phyloP scores from a whole-genome alignment of 2,797 vertebrate species.

The Allobates femoralis region DNA sequence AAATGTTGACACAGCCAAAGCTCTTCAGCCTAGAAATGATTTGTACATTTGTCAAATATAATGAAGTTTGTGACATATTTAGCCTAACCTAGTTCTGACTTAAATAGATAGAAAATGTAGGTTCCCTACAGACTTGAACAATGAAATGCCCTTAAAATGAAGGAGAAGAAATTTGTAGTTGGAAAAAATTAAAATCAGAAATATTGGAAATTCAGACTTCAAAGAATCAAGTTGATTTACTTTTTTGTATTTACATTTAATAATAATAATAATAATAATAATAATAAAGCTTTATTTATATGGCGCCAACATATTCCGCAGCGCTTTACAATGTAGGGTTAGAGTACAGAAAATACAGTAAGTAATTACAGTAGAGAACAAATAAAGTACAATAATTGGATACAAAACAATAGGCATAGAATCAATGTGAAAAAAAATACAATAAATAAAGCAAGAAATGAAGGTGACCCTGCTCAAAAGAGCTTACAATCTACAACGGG shows the following conservation, averaged over 20 bases:
- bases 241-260: neutral
- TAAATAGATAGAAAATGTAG: conserved; percentile 43
- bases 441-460: no score
- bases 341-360: no score
- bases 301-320: no score
- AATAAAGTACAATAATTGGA: no score
- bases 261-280: no score
- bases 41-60: conserved; percentile 36
- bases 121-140: conserved; percentile 49
- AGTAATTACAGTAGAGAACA: no score
- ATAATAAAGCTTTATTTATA: no score
- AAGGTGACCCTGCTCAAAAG: no score
- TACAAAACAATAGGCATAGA: no score
- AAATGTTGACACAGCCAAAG: conserved; percentile 19
- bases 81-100: conserved; percentile 44
- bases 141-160: conserved; percentile 17
- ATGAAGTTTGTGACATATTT: conserved; percentile 49
- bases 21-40: conserved; percentile 38
- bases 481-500: no score
- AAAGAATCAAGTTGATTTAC: neutral
- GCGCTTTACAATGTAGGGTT: no score
- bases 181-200: neutral
- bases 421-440: no score
- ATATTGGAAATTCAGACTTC: conserved; percentile 10
- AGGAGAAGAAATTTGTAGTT: conserved; percentile 21